Base-by-base conservation (phyloP, 2,888 invertebrate species). In the Epsilonema sp. region DNA sequence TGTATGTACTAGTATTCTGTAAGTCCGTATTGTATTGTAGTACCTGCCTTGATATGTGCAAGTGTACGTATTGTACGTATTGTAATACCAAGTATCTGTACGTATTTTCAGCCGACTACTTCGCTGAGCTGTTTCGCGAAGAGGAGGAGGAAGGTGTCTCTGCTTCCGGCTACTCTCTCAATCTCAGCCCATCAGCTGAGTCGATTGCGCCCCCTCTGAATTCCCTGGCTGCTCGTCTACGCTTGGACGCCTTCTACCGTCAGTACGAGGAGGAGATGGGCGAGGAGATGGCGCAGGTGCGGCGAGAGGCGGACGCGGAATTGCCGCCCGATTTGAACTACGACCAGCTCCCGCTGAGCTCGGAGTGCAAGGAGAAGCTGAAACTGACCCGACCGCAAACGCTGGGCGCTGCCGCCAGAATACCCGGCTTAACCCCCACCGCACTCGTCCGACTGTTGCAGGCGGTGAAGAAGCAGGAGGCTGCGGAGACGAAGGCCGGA, bases 361-460 rank as follows among this genome's bases (percentile, higher is more conserved):
- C 54, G 43, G 63, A 63, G 48, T 55, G 60, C 26, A 47, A 55
- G 20, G 63, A 64, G 47, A 64, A 62, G 44, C 42, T 63, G 46
- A 54, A 56, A 13, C 25, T 48, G 42, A 45, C 50, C n/a, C 53
- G 57, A 22, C 63, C 63, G 2, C 49, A 49, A 19, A 63, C 58
- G 39, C 49, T 63, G 1, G 63, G 59, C 1, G 63, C 63, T 3
- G 64, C 63, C 13, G 55, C 59, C 31, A 43, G 49, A 26, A 54
- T 53, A 20, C 48, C 53, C 4, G 53, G 53, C n/a, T 42, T 53
- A 2, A 52, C 51, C 3, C 53, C 53, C 11, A 38, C 47, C 13
- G 46, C 48, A 4, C 41, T 52, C 43, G 3, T 40, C 13, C 19
- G 39, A 19, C 24, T 50, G 19, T 21, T 50, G 50, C 45, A 40